These are phyloP conservation scores for Himalopsyche japonica DNA, from an alignment of 2,888 invertebrate genomes.

Conservation along the genomic window DNA sequence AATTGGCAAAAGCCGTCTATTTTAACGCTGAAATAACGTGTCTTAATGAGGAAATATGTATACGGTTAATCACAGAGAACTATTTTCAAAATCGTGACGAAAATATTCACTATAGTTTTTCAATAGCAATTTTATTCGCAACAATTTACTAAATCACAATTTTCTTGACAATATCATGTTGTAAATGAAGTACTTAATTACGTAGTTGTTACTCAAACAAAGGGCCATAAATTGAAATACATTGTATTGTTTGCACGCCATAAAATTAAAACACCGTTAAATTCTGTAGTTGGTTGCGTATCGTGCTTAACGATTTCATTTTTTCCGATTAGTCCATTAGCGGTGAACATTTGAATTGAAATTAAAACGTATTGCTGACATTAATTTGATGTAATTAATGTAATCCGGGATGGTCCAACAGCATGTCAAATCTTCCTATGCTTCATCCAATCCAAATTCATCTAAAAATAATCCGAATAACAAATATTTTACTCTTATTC, in stretches of 20 bases:
- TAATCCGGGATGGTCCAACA: too few species aligned
- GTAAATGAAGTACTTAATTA: not conserved
- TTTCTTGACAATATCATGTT: not conserved
- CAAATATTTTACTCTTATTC: too few species aligned
- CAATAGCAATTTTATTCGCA: not conserved
- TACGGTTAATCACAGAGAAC: too few species aligned
- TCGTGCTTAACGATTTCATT: not conserved
- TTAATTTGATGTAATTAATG: too few species aligned
- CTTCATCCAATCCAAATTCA: too few species aligned
- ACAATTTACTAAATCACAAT: not conserved
- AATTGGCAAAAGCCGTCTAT: too few species aligned
- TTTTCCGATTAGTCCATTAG: not conserved
- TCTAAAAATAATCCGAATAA: too few species aligned
- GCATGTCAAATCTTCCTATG: too few species aligned
- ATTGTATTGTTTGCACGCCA: not conserved
- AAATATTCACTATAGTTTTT: not conserved
- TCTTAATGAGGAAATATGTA: too few species aligned
- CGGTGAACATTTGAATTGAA: not conserved
- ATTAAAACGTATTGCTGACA: too few species aligned
- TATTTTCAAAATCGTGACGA: not conserved
- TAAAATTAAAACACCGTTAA: not conserved
- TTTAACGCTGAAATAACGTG: too few species aligned
- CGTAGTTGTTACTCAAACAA: not conserved
- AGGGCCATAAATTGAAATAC: not conserved
- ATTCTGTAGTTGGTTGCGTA: not conserved